Evolutionary conservation across 2,797 vertebrate species (phyloP), one percentile per base, ranked within the genome.

Genomic region (Nannoperca australis): DNA sequence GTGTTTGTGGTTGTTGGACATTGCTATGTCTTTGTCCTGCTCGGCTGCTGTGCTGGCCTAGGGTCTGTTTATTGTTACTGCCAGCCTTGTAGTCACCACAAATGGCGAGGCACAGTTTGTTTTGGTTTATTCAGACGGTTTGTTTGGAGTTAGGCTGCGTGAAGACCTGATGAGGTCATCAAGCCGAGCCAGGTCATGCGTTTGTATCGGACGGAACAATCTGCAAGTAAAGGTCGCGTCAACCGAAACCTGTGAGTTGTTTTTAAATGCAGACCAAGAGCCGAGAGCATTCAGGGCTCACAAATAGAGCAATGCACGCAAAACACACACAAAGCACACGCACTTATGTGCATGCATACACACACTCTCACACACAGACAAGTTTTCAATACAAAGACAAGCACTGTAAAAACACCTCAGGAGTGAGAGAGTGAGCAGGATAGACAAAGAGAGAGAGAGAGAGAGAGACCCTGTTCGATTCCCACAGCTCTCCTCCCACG

Each of bases 401-500:
- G 78, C 58, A 20, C 42, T 68, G 75, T 71, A 77, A 90, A 89
- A 94, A 82, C 85, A 90, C 88, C 89, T 81, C 77, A 67, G 89
- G 89, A 90, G 78, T 42, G 90, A 72, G 78, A 72, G 86, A 86
- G 78, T 27, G 78, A 88, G 80, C 69, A 27, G 73, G 50, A 79
- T 38, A 83, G 79, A 85, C 76, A 91, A 85, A 79, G 73, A 84
- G 69, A 79, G 71, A 22, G 40, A 67, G 78, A 54, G 61, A 55
- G 59, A 22, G 40, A 67, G 78, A 80, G 84, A 88, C 84, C 81
- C 85, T 60, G 82, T 90, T 86, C 85, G 84, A 86, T 87, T 93
- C 89, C 90, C 86, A 86, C 14, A 85, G 85, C 88, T 89, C 86
- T 83, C 88, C 83, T 79, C 92, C 93, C 85, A 92, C 90, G 75